These are phyloP conservation scores for Agelaius phoeniceus DNA, from an alignment of 2,113 vertebrate genomes.

Conservation along the genomic window DNA sequence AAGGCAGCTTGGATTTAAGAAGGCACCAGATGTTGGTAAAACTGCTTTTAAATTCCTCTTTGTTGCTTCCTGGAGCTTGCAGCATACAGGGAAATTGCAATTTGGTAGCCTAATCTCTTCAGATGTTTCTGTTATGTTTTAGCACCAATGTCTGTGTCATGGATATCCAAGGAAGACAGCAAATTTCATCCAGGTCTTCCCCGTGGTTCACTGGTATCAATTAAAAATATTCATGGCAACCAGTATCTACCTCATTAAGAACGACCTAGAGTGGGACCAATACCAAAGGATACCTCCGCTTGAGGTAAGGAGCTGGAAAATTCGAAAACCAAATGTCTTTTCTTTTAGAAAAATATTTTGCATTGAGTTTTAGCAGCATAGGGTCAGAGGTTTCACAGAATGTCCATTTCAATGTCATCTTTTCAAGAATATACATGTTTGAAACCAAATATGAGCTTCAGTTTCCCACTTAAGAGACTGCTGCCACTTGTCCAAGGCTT, in stretches of 20 bases:
- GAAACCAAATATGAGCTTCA: background rate
- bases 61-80: background rate
- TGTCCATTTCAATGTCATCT: background rate
- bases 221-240: background rate
- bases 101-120: constrained; percentile 4
- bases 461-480: background rate
- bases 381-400: background rate
- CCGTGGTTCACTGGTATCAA: background rate
- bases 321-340: background rate
- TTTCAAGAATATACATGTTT: background rate
- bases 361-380: background rate
- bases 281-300: background rate
- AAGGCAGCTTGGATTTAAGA: constrained; percentile 49
- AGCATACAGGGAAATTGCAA: background rate
- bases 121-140: background rate
- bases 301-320: background rate
- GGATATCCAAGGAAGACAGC: background rate
- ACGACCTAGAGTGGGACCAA: background rate
- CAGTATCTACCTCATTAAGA: background rate
- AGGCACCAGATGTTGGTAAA: constrained; percentile 56
- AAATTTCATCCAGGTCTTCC: background rate
- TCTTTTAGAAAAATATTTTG: background rate
- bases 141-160: background rate
- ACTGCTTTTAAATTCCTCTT: constrained; percentile 37
- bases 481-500: background rate